Evolutionary conservation across 2,888 invertebrate genomes (phyloP).

Genomic region (Aleiodes alternator): DNA sequence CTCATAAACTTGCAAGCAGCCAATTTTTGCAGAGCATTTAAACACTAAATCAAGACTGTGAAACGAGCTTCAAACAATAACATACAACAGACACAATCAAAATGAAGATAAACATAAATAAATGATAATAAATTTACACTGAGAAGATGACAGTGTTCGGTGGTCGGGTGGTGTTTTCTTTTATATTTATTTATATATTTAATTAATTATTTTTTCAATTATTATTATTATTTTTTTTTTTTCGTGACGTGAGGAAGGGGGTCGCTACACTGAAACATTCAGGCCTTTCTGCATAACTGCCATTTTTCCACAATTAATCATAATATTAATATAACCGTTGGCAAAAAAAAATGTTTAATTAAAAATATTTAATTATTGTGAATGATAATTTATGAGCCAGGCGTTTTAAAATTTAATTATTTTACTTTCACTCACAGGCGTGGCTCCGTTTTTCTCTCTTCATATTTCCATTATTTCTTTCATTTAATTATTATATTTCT

Average conservation of each 20-base stretch:
- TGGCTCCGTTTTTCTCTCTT: slow-evolving; percentile 41
- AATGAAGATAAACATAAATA: slow-evolving; percentile 12
- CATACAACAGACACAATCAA: slow-evolving; percentile 64
- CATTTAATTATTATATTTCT: slow-evolving; percentile 21
- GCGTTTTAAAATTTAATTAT: slow-evolving; percentile 7
- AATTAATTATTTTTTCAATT: background rate
- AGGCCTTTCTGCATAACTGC: slow-evolving; percentile 70
- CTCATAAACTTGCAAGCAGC: slow-evolving; percentile 47
- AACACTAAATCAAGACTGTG: slow-evolving; percentile 43
- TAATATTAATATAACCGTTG: slow-evolving; percentile 39
- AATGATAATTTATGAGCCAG: slow-evolving; percentile 12
- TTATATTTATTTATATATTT: background rate
- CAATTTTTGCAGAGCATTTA: slow-evolving; percentile 34
- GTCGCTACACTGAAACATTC: slow-evolving; percentile 73
- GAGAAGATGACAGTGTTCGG: slow-evolving; percentile 72
- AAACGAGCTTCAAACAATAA: slow-evolving; percentile 60
- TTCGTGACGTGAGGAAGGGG: slow-evolving; percentile 73
- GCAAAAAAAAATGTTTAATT: background rate
- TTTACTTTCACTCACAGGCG: slow-evolving; percentile 43
- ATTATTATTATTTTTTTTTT: slow-evolving; percentile 50
- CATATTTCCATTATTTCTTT: slow-evolving; percentile 27
- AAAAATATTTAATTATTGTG: background rate
- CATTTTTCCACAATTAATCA: slow-evolving; percentile 63
- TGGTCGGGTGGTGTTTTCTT: slow-evolving; percentile 68
- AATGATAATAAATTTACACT: slow-evolving; percentile 63